Evolutionary conservation across 1,140 invertebrate species (phyloP), one percentile per base, ranked within the genome.

Genomic region (Drosophila novamexicana): DNA sequence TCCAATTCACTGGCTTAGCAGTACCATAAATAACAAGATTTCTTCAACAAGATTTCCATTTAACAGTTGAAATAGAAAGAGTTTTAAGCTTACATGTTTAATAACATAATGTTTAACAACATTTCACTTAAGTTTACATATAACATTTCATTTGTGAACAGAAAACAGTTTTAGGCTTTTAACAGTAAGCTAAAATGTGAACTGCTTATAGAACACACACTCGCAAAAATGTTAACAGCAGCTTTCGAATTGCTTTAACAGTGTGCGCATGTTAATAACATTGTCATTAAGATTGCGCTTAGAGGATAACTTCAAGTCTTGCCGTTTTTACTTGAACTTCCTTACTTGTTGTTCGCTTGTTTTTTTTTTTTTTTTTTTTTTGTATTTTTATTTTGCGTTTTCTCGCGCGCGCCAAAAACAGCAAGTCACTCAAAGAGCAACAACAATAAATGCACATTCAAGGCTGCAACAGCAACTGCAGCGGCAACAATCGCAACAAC

Each of bases 381-480:
- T 18, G 18, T 18, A 18, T 18, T 18, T 18, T 18, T 1, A 18
- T 18, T 18, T 18, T 18, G 18, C 18, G 18, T 64, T 82, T 85
- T 85, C 67, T 69, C 78, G 71, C 79, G 77, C 83, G 83, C 83
- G 83, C 83, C 83, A 86, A 86, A 85, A 84, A 84, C 58, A 56
- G 65, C 58, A 42, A 57, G 34, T 56, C 37, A 54, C 40, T 58
- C 59, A 77, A 75, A 73, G 53, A 85, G 59, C 63, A 68, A 72
- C 75, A 72, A 66, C 75, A 78, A 79, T 73, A 86, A 86, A 86
- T 86, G 82, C 83, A 86, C 83, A 83, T 86, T 86, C 82, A 86
- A 86, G 82, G 82, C 82, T 86, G 67, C 65, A 69, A 62, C 71
- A 70, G 32, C 72, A 75, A 58, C 37, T 75, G 42, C 57, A 70